Base-by-base conservation (phyloP, 2,113 vertebrate species). In the Thunnus thynnus region DNA sequence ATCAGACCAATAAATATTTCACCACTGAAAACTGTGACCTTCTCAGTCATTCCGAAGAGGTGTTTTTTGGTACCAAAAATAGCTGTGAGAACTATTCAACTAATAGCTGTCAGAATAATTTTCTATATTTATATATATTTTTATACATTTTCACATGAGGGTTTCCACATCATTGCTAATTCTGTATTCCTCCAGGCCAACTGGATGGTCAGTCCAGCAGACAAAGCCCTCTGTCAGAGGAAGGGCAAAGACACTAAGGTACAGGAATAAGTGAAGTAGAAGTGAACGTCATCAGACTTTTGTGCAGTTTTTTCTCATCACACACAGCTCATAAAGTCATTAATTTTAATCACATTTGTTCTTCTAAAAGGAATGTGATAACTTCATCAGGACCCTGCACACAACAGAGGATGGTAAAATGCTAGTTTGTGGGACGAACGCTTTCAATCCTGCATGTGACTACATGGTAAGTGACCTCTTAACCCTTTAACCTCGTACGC, bases 401-500 rank as follows among this genome's bases (percentile, higher is more conserved):
- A 84, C 69, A 4, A 32, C 9, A 41, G 54, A 27, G 16, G 63
- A 87, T 3, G 73, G 81, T 4, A 74, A 27, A 60, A 81, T 81
- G 41, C 58, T 82, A 0, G 65, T 63, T 16, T 87, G 86, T 22
- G 69, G 82, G 13, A 84, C 74, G 2, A 81, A 82, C 0, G 60
- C 78, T n/a, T 84, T 87, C 55, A 81, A 66, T 17, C 73, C 86
- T n/a, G 3, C 44, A 14, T 84, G 81, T 60, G 78, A 72, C 57
- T 16, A 50, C 48, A 48, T 84, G 72, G 77, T 77, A 25, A 58
- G 80, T 22, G 16, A 17, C 36, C 36, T 41, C 8, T 41, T 41
- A 9, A 41, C 7, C 36, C 36, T 6, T 41, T 41, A 41, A 41
- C 36, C 27, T 30, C 27, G 4, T 30, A 30, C 4, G 4, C 27